Percentiles rank a stretch among this genome's conserved stretches.
Conservation (phyloP, 2,113 vertebrate genomes). For the Scomber japonicus region DNA sequence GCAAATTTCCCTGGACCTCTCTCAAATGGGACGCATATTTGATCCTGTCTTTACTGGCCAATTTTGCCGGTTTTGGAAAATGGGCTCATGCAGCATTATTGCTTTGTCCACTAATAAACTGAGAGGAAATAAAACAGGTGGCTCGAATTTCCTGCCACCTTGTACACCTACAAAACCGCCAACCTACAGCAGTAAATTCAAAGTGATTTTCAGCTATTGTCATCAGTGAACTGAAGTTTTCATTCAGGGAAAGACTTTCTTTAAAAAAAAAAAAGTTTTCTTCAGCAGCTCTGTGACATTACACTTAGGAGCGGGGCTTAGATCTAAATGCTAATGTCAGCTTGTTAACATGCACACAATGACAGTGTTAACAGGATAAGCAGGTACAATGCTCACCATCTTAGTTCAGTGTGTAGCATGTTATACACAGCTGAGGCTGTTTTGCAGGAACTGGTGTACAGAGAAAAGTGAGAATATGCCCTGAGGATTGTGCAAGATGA, state of each 20-base stretch:
- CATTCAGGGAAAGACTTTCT: too few species aligned
- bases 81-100: conserved; percentile 5
- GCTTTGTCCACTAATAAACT: conserved; percentile 27
- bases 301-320: background rate
- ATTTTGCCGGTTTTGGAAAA: conserved; percentile 34
- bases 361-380: too few species aligned
- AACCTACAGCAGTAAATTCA: conserved; percentile 1
- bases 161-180: background rate
- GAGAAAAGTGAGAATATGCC: background rate
- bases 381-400: too few species aligned
- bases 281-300: background rate
- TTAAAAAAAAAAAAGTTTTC: too few species aligned
- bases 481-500: too few species aligned
- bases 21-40: conserved; percentile 21
- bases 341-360: too few species aligned
- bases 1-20: conserved; percentile 40
- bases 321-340: background rate
- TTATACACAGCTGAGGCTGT: background rate
- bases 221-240: background rate
- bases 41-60: conserved; percentile 1
- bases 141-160: conserved; percentile 9
- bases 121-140: conserved; percentile 19
- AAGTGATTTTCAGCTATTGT: background rate
- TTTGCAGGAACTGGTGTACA: background rate
- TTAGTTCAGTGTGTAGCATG: too few species aligned